These are phyloP conservation scores for Agrotis exclamationis DNA, from an alignment of 2,888 invertebrate genomes.

Conservation along the genomic window DNA sequence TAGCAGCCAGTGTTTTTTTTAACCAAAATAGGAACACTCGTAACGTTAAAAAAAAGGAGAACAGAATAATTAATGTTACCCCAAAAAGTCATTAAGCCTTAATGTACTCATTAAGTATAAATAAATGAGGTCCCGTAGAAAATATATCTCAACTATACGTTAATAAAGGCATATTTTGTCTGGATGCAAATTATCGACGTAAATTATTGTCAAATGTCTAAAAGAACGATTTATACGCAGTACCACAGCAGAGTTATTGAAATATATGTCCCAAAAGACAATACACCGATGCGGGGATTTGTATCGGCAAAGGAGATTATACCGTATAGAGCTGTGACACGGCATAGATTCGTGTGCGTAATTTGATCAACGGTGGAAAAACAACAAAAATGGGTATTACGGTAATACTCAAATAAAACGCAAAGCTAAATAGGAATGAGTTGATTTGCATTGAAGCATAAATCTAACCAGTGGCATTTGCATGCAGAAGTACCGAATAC, in stretches of 20 bases:
- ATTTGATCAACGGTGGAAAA: constrained; percentile 72
- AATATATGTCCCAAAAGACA: constrained; percentile 89
- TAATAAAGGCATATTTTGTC: constrained; percentile 75
- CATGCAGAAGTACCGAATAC: constrained; percentile 75
- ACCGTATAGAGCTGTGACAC: constrained; percentile 71
- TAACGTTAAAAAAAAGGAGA: constrained; percentile 32
- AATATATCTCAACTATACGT: constrained; percentile 70
- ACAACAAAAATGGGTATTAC: constrained; percentile 82
- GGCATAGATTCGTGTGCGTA: constrained; percentile 69
- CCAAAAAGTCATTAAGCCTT: constrained; percentile 65
- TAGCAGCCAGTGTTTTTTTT: constrained; percentile 69
- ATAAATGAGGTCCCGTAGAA: constrained; percentile 58
- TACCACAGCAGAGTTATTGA: constrained; percentile 86
- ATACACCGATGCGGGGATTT: constrained; percentile 73
- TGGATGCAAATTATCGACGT: constrained; percentile 82
- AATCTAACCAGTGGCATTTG: constrained; percentile 85
- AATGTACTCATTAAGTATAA: constrained; percentile 61
- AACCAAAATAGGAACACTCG: constrained; percentile 49
- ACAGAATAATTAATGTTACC: constrained; percentile 47
- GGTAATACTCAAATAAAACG: constrained; percentile 84
- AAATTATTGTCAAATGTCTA: constrained; percentile 86
- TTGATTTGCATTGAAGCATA: constrained; percentile 84
- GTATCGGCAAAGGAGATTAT: constrained; percentile 70
- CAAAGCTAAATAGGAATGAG: constrained; percentile 84
- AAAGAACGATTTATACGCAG: constrained; percentile 87